Percentiles rank a stretch among this genome's conserved stretches.
Conservation (phyloP, 2,888 invertebrate species). For the Drosophila niveifrons region DNA sequence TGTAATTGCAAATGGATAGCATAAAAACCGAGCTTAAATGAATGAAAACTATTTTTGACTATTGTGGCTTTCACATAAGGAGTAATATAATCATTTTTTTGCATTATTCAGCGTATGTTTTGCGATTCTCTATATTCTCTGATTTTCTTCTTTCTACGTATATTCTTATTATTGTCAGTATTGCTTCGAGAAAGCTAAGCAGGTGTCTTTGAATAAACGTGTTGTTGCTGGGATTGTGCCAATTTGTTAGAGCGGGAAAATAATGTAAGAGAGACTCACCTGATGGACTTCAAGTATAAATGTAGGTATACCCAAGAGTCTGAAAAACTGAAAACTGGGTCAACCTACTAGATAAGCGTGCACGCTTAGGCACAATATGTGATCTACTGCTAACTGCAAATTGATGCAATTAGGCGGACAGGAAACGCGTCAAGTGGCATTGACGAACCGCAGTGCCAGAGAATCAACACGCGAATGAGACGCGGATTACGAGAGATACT, state of each 20-base stretch:
- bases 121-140: slow-evolving; percentile 5
- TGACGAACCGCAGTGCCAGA: slow-evolving; percentile 12
- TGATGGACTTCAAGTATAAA: slow-evolving; percentile 9
- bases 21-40: too few species aligned
- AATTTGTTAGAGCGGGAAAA: slow-evolving; percentile 26
- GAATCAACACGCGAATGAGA: slow-evolving; percentile 9
- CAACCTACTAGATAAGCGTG: slow-evolving; percentile 14
- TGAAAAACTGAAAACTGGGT: slow-evolving; percentile 32
- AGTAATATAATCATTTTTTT: too few species aligned
- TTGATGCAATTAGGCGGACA: slow-evolving; percentile 47
- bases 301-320: not conserved
- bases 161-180: slow-evolving; percentile 7
- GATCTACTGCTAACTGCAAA: slow-evolving; percentile 39
- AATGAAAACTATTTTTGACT: too few species aligned
- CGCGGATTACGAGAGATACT: not conserved
- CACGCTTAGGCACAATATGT: slow-evolving; percentile 21
- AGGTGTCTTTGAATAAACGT: slow-evolving; percentile 65
- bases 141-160: slow-evolving; percentile 6
- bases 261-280: slow-evolving; percentile 9
- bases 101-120: not conserved
- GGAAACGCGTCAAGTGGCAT: slow-evolving; percentile 40
- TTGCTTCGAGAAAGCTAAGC: slow-evolving; percentile 25
- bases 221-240: slow-evolving; percentile 62
- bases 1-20: too few species aligned
- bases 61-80: too few species aligned